A percentile compares a stretch with the other conserved stretches of the same genome.
Conservation (phyloP, 2,113 vertebrate species). For the Saccopteryx bilineata region DNA sequence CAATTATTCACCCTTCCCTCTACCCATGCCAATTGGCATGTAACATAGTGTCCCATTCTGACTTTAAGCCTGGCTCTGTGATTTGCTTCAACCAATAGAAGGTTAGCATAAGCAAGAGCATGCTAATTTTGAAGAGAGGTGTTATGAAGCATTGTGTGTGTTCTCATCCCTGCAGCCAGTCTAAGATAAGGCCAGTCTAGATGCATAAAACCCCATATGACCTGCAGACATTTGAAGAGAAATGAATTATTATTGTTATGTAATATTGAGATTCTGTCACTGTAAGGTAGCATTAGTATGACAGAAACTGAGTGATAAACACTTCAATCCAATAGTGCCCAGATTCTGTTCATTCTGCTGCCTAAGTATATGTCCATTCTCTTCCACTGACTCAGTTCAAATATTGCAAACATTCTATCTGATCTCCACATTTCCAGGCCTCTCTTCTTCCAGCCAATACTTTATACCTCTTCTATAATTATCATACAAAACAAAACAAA, state of each 20-base stretch:
- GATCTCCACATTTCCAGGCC: neutral
- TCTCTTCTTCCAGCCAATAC: neutral
- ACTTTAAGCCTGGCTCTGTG: neutral
- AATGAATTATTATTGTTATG: constrained; percentile 16
- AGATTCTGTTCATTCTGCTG: neutral
- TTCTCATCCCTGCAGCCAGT: neutral
- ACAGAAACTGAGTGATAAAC: neutral
- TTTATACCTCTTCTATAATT: constrained; percentile 14
- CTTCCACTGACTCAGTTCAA: neutral
- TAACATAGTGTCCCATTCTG: neutral
- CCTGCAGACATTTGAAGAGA: neutral
- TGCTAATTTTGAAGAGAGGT: neutral
- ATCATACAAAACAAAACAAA: constrained; percentile 23
- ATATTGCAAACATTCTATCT: neutral
- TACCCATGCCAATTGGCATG: neutral
- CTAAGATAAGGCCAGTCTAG: neutral
- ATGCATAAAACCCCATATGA: neutral
- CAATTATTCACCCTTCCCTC: neutral
- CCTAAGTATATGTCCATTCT: neutral
- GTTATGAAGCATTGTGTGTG: neutral
- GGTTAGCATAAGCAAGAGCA: neutral
- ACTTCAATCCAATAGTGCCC: neutral
- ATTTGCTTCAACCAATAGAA: constrained; percentile 28
- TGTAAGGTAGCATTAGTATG: neutral
- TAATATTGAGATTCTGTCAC: neutral